Conservation (phyloP, 2,888 invertebrate genomes). For the Priocnemis perturbator region DNA sequence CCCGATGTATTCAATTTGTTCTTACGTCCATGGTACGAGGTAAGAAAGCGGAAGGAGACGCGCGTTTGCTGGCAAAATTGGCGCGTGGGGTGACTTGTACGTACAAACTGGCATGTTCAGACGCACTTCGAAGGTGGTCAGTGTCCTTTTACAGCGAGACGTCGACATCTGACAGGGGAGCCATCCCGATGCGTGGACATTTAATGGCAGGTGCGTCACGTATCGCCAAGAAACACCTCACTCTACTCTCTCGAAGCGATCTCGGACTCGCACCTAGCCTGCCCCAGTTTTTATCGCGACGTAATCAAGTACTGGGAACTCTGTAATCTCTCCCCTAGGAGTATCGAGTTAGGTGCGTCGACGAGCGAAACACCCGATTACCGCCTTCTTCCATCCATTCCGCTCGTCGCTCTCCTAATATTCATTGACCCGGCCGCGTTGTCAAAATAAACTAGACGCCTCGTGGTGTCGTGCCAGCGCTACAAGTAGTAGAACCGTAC, state of each 20-base stretch:
- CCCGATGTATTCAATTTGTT: too few relatives aligned
- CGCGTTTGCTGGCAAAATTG: too few relatives aligned
- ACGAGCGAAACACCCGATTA: constrained; percentile 10
- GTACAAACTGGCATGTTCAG: constrained; percentile 7
- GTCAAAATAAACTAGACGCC: too few relatives aligned
- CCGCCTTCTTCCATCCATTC: constrained; percentile 33
- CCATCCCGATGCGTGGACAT: constrained; percentile 40
- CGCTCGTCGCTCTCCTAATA: neutral
- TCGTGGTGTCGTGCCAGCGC: too few relatives aligned
- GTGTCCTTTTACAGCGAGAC: constrained; percentile 37
- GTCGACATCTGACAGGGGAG: constrained; percentile 36
- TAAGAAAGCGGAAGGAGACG: too few relatives aligned
- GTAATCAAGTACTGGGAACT: constrained; percentile 63
- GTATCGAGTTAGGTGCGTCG: constrained; percentile 26
- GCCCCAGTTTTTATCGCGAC: constrained; percentile 57
- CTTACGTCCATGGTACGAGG: too few relatives aligned
- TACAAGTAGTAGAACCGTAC: too few relatives aligned
- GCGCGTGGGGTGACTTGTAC: constrained; percentile 1
- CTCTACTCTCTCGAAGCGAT: constrained; percentile 38
- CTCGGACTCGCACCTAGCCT: constrained; percentile 55
- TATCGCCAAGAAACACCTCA: constrained; percentile 58
- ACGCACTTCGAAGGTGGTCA: constrained; percentile 23
- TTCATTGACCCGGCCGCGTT: constrained; percentile 9
- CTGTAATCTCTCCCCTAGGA: constrained; percentile 62
- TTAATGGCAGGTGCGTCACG: constrained; percentile 59